Conservation (phyloP, 2,113 vertebrate genomes). For the Oncorhynchus keta region DNA sequence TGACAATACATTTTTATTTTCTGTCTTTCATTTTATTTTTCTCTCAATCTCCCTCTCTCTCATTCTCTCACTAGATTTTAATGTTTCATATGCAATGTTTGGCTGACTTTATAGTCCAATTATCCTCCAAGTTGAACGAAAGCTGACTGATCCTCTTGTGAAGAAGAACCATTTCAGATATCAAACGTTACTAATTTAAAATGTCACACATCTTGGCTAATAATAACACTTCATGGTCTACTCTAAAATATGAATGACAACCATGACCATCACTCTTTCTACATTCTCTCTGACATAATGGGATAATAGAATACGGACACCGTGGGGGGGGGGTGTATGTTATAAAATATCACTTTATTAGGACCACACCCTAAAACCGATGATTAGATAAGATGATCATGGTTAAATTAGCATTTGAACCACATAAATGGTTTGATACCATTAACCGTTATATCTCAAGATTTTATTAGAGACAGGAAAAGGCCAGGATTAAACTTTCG, state of each 20-base stretch:
- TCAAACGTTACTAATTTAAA: background rate
- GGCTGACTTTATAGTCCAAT: background rate
- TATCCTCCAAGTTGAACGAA: background rate
- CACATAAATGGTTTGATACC: background rate
- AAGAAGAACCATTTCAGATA: background rate
- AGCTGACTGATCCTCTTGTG: background rate
- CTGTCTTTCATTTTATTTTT: background rate
- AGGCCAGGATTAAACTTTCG: no score
- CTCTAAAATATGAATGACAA: no score
- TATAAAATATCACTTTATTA: no score
- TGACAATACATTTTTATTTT: background rate
- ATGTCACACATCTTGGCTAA: background rate
- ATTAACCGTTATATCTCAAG: no score
- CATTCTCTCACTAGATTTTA: background rate
- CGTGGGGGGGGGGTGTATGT: no score
- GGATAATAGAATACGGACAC: no score
- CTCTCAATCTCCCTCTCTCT: no score
- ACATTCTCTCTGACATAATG: no score
- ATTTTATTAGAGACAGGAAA: no score
- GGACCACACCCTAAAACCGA: no score
- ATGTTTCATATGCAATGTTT: background rate
- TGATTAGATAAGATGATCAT: background rate
- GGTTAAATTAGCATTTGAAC: background rate
- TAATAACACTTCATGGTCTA: background rate
- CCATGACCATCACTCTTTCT: no score